A percentile compares a stretch with the other conserved stretches of the same genome.
These are phyloP conservation scores for Oryzias celebensis DNA, from an alignment of 2,113 vertebrate genomes.

Conservation along the genomic window DNA sequence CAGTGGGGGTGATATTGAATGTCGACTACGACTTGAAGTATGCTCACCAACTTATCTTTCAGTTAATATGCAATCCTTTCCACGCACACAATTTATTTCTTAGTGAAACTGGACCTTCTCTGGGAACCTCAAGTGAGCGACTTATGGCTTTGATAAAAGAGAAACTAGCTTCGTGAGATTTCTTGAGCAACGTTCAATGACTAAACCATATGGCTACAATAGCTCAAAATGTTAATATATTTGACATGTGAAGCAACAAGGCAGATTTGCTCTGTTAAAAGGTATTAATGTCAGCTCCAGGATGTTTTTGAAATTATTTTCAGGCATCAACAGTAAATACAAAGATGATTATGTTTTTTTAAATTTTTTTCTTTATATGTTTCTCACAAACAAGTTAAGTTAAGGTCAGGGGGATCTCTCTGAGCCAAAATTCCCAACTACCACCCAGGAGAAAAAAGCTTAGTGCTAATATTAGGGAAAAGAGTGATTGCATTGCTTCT, in stretches of 20 bases:
- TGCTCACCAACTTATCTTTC: constrained; percentile 56
- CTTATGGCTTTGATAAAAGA: constrained; percentile 67
- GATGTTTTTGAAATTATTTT: constrained; percentile 44
- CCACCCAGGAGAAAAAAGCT: constrained; percentile 56
- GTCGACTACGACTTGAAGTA: constrained; percentile 38
- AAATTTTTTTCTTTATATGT: constrained; percentile 44
- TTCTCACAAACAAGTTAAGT: constrained; percentile 44
- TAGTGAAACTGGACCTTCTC: constrained; percentile 46
- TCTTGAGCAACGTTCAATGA: constrained; percentile 40
- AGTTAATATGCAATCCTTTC: constrained; percentile 45
- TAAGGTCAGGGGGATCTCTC: constrained; percentile 57
- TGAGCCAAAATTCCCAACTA: constrained; percentile 57
- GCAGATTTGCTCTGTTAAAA: constrained; percentile 31
- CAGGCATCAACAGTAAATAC: constrained; percentile 27
- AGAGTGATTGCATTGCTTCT: constrained; percentile 70
- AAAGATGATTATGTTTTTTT: constrained; percentile 8
- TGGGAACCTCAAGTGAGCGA: constrained; percentile 13
- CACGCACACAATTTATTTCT: constrained; percentile 40
- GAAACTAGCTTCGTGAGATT: constrained; percentile 34
- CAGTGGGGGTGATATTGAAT: constrained; percentile 55
- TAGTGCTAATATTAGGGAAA: constrained; percentile 63
- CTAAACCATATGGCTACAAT: constrained; percentile 54
- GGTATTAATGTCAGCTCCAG: constrained; percentile 13
- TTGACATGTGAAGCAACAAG: constrained; percentile 33
- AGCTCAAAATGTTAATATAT: constrained; percentile 41